Evolutionary conservation across 2,113 vertebrate genomes (phyloP), one percentile per base, ranked within the genome.

Genomic region (Calonectris borealis): DNA sequence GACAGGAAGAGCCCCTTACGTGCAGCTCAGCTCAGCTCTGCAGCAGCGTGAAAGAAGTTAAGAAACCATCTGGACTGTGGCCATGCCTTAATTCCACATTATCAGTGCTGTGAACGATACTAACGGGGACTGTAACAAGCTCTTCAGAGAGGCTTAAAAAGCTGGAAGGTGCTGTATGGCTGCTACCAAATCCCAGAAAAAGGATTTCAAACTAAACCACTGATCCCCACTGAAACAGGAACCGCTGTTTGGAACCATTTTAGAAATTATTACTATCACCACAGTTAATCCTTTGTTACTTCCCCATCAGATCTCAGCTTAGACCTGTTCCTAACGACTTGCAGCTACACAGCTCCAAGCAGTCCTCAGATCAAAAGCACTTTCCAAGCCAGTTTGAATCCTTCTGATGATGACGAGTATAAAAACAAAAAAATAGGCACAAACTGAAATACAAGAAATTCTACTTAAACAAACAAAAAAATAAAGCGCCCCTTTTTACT

Each of bases 1-100:
- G 55, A 9, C 22, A 55, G 62, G 18, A 62, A 0, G 0, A 65
- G 26, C 36, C 14, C 29, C 29, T 10, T 4, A 9, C 0, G 6
- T 25, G 38, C 46, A 65, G 55, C n/a, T 71, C 4, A 2, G 48
- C 60, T 64, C 42, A 57, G 61, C 62, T 77, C 49, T 51, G 34
- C 49, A 69, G 27, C 34, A 34, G 6, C 1, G 2, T 3, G 4
- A 36, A 38, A 36, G 13, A 44, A 26, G 8, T 46, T 48, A 69
- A 16, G 22, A 58, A 72, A 40, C 49, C 3, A 0, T 3, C 42
- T 52, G 58, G 44, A n/a, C 34, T 36, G 31, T 7, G 36, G 44
- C 34, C 36, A 25, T 10, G 20, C 36, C 54, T 66, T 70, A 52
- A 64, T 65, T 77, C 54, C 54, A 17, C 42, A 16, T 61, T 26